Evolutionary conservation across 64 coral and sea anemone genomes (phyloP).

Genomic region (Pocillopora verrucosa): DNA sequence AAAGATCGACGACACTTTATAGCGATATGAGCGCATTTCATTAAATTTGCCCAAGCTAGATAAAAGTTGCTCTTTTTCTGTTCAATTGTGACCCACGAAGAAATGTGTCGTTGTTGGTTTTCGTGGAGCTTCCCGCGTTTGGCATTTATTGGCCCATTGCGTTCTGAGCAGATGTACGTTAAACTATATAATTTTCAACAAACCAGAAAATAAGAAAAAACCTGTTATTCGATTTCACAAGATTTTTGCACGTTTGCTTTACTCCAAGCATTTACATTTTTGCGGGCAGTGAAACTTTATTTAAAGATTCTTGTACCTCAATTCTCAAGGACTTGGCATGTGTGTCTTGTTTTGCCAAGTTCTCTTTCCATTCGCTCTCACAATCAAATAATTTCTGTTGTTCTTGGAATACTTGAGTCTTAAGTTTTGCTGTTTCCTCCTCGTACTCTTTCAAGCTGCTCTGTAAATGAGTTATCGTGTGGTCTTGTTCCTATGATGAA

Average conservation of each 20-base stretch:
- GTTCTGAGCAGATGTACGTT: background rate
- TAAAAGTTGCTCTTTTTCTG: background rate
- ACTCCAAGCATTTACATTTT: background rate
- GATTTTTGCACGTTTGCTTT: background rate
- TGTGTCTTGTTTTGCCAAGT: constrained; percentile 54
- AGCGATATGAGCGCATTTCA: background rate
- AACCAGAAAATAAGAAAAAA: too few species aligned
- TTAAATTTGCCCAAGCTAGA: background rate
- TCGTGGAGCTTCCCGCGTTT: too few species aligned
- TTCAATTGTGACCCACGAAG: background rate
- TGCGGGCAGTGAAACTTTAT: too few species aligned
- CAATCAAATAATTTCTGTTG: constrained; percentile 71
- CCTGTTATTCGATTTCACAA: too few species aligned
- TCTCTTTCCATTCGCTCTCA: constrained; percentile 65
- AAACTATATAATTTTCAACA: too few species aligned
- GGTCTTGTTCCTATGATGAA: constrained; percentile 65
- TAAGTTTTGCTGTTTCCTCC: constrained; percentile 68
- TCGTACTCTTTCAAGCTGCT: constrained; percentile 57
- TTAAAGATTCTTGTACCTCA: constrained; percentile 30
- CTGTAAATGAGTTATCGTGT: constrained; percentile 67
- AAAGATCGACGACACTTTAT: background rate
- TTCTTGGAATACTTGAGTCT: constrained; percentile 65
- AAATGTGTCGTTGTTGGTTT: too few species aligned
- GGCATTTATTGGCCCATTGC: background rate
- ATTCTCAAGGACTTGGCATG: constrained; percentile 53